Percentiles rank a stretch among this genome's conserved stretches.
Evolutionary conservation across 2,797 vertebrate genomes (phyloP).

Genomic region (Paratrypauchen microcephalus): DNA sequence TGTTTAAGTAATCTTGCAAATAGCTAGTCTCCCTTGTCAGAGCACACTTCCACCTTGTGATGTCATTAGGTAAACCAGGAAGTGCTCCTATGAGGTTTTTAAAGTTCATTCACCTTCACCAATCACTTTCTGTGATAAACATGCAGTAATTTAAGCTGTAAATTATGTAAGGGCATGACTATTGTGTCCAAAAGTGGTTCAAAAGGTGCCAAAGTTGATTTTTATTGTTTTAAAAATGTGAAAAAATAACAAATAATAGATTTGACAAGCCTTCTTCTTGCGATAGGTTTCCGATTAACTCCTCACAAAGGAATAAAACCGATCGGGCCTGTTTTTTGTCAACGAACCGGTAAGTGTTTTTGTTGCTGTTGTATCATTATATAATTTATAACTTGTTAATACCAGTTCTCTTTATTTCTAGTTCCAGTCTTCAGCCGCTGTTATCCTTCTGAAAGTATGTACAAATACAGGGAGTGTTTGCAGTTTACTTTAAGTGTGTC

Average conservation of each 20-base stretch:
- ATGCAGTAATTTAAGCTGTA: background rate
- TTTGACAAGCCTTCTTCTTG: conserved; percentile 1
- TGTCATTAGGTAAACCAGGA: no score
- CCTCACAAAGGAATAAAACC: conserved; percentile 38
- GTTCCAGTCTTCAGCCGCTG: conserved; percentile 43
- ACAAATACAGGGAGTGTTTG: conserved; percentile 30
- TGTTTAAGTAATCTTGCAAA: no score
- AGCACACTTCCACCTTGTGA: no score
- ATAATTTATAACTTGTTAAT: conserved; percentile 4
- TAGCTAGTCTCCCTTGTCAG: no score
- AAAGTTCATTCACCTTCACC: no score
- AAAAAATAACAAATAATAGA: background rate
- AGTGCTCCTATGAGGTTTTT: no score
- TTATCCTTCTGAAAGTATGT: conserved; percentile 36
- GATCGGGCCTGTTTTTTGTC: background rate
- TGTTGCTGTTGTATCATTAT: background rate
- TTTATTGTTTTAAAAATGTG: no score
- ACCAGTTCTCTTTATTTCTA: conserved; percentile 10
- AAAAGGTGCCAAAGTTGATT: background rate
- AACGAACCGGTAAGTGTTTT: conserved; percentile 38
- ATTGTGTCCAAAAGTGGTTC: background rate
- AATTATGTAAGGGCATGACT: background rate
- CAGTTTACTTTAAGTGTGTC: conserved; percentile 43
- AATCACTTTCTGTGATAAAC: no score
- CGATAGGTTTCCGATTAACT: conserved; percentile 49